Conservation (phyloP, 92 coral and sea anemone genomes). For the Montipora capitata region DNA sequence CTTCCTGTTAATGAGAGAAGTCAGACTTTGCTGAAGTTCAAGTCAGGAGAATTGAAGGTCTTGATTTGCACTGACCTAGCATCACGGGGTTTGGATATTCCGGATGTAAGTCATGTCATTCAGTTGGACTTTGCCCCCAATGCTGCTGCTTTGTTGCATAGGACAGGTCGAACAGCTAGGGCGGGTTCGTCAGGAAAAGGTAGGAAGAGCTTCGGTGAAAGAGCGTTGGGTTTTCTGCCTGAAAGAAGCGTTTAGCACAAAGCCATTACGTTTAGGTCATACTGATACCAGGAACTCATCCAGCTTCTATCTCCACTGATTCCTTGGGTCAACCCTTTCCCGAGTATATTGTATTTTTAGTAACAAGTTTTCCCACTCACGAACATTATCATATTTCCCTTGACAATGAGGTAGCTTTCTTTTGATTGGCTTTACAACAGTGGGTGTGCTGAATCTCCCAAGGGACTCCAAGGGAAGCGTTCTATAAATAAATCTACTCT, state of each 20-base stretch:
- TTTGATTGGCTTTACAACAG: too few relatives aligned
- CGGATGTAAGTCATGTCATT: slow-evolving; percentile 93
- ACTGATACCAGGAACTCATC: too few relatives aligned
- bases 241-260: not conserved
- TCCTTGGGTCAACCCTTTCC: too few relatives aligned
- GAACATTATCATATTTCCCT: too few relatives aligned
- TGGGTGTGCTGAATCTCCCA: too few relatives aligned
- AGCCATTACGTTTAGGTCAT: too few relatives aligned
- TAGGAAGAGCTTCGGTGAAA: slow-evolving; percentile 15
- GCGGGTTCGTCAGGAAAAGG: slow-evolving; percentile 93
- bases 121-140: slow-evolving; percentile 96
- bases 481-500: too few relatives aligned
- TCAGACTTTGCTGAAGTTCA: slow-evolving; percentile 77
- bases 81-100: slow-evolving; percentile 95
- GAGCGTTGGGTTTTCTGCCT: not conserved
- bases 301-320: too few relatives aligned
- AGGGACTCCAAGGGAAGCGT: too few relatives aligned
- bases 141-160: slow-evolving; percentile 90
- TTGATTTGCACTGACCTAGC: slow-evolving; percentile 95
- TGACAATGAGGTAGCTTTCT: too few relatives aligned
- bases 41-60: slow-evolving; percentile 73
- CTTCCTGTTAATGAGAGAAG: slow-evolving; percentile 73
- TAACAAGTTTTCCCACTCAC: too few relatives aligned
- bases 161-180: slow-evolving; percentile 97
- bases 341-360: too few relatives aligned